Base-by-base conservation (phyloP, 1,140 invertebrate species). In the Galendromus occidentalis region DNA sequence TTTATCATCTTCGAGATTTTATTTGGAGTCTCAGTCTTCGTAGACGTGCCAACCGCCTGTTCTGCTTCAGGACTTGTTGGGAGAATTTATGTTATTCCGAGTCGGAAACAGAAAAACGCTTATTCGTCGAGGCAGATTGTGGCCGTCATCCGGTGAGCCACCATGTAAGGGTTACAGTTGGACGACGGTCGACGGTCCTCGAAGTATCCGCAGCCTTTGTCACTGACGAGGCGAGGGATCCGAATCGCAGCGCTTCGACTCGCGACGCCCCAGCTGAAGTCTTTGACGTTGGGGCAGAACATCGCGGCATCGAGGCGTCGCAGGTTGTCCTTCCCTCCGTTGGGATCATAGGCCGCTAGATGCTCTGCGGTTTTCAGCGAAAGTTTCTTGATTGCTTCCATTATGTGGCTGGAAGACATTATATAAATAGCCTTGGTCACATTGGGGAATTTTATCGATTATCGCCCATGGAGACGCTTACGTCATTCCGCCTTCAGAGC, bases 281-380 rank as follows among this genome's bases (percentile, higher is more conserved):
- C 33, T 25, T 59, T 33, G 51, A 59, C 14, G 14, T 59, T 59
- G 4, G 51, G 51, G 25, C 51, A 59, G 9, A 59, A 59, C 1
- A 59, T 17, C 2, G 25, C 51, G 1, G 14, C 22, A 14, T 17
- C 51, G 17, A 59, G 51, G 2, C 51, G 51, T 17, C 51, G 51
- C 20, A 29, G 2, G 33, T 59, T 59, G 33, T 59, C 51, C 2
- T 17, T 33, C 9, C 51, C 51, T 71, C 83, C 84, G 65, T 84
- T 82, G 2, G 87, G 88, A 74, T 93, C 89, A 73, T 94, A 95
- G 6, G 83, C 83, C 71, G 84, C 81, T 74, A 95, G 94, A 71
- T 94, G 90, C 67, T 85, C 82, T 68, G 83, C 78, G 71, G 94
- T 90, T 66, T 84, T 81, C 69, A 84, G 83, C 70, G 84, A 84